Base-by-base conservation (phyloP, 2,113 vertebrate species). In the Ahaetulla prasina region DNA sequence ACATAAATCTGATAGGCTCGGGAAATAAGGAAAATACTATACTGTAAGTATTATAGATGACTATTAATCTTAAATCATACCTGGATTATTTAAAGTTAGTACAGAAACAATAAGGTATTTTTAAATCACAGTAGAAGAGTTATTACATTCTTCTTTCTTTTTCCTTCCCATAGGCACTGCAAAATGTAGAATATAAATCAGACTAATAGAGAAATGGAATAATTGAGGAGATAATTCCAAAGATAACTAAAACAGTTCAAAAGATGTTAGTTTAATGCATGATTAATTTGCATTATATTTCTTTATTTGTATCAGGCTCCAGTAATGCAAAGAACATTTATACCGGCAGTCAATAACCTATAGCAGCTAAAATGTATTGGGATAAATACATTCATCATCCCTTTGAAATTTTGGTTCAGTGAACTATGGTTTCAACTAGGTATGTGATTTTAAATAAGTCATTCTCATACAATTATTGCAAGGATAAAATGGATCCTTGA, bases 231-330 rank as follows among this genome's bases (percentile, higher is more conserved):
- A 94, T 12, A 12, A 84, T 92, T 95, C 92, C 57, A 93, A 49
- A 94, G 94, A 94, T n/a, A 93, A 90, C 54, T 92, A 90, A 94
- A 94, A 92, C 60, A 93, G 23, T 88, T 94, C 87, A 9, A 43
- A 88, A 91, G 63, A 88, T 85, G 95, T 94, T 20, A 60, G 92
- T 93, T 96, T 92, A 92, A 43, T 92, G 39, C 9, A 60, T 84
- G 43, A 92, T 39, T 80, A 92, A 93, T 93, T 92, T 43, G 84
- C 30, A 35, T 93, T 74, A 54, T 9, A 60, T 87, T 88, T 92
- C 49, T 7, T 93, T 80, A 96, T 92, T 7, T 95, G 3, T 23
- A 53, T 96, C 22, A 55, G n/a, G 52, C 25, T 39, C 45, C 20
- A 55, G 43, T 10, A 39, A 23, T 2, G 27, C 45, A 60, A 86